Conservation (phyloP, 2,888 invertebrate species). For the Epistrophella euchroma region DNA sequence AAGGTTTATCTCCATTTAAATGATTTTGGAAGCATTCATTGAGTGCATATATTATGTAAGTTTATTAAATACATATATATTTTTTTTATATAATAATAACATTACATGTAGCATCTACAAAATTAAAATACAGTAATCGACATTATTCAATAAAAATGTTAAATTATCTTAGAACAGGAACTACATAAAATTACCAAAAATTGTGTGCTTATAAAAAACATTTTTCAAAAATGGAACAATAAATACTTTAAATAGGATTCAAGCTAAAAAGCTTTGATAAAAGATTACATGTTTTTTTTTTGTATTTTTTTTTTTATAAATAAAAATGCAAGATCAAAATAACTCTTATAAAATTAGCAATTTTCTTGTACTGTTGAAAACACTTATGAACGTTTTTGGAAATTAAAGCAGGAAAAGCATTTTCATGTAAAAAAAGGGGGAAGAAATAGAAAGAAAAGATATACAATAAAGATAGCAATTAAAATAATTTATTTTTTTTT, state of each 20-base stretch:
- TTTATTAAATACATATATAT: slow-evolving; percentile 19
- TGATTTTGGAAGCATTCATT: background rate
- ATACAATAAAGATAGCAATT: slow-evolving; percentile 50
- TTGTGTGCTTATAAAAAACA: background rate
- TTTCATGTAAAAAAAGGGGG: slow-evolving; percentile 42
- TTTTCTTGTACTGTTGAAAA: slow-evolving; percentile 63
- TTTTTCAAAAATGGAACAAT: slow-evolving; percentile 3
- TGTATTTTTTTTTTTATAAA: background rate
- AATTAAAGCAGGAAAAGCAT: slow-evolving; percentile 46
- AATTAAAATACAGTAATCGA: background rate
- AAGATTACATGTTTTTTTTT: background rate
- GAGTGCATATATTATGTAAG: background rate
- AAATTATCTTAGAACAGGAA: slow-evolving; percentile 10
- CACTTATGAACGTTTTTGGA: slow-evolving; percentile 37
- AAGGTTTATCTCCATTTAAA: background rate
- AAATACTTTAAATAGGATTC: background rate
- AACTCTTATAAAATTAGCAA: slow-evolving; percentile 3
- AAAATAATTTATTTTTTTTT: slow-evolving; percentile 39
- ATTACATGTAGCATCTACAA: background rate
- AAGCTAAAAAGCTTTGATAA: slow-evolving; percentile 26
- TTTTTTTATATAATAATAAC: background rate
- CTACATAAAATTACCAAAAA: background rate
- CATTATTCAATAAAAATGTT: background rate
- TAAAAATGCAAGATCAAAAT: slow-evolving; percentile 13
- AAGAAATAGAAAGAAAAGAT: slow-evolving; percentile 60